Evolutionary conservation across 2,113 vertebrate genomes (phyloP).

Genomic region (Esox niger): DNA sequence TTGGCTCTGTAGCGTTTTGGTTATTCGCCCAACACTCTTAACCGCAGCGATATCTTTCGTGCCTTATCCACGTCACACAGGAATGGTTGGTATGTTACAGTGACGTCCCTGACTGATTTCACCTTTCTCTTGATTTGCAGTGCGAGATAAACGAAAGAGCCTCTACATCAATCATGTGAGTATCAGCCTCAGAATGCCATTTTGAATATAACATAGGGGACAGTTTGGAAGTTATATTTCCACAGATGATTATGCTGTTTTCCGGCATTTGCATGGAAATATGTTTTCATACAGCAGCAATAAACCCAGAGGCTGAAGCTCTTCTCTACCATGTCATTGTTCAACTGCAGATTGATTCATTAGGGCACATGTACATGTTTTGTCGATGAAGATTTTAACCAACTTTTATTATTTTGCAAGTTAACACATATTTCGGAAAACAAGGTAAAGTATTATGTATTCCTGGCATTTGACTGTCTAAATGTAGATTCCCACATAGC

Average conservation of each 20-base stretch:
- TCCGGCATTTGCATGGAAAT: too few species aligned
- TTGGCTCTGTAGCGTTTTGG: too few species aligned
- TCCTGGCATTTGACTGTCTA: background rate
- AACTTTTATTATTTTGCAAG: constrained; percentile 66
- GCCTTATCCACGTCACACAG: background rate
- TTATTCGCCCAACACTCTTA: too few species aligned
- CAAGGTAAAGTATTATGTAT: constrained; percentile 63
- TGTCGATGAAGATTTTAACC: constrained; percentile 35
- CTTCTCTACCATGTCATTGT: background rate
- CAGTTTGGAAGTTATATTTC: too few species aligned
- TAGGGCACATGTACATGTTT: background rate
- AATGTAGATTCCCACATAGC: too few species aligned
- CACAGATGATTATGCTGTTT: too few species aligned
- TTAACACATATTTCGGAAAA: constrained; percentile 75
- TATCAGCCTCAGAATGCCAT: constrained; percentile 21
- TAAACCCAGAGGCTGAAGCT: too few species aligned
- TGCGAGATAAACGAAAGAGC: constrained; percentile 77
- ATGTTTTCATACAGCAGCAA: too few species aligned
- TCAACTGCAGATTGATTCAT: background rate
- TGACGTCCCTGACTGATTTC: background rate
- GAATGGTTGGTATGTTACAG: background rate
- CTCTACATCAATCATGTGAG: constrained; percentile 79
- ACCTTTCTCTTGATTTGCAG: constrained; percentile 50
- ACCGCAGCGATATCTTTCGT: too few species aligned
- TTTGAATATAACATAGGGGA: too few species aligned